These are phyloP conservation scores for Clamator glandarius DNA, from an alignment of 2,797 vertebrate genomes.

Conservation along the genomic window DNA sequence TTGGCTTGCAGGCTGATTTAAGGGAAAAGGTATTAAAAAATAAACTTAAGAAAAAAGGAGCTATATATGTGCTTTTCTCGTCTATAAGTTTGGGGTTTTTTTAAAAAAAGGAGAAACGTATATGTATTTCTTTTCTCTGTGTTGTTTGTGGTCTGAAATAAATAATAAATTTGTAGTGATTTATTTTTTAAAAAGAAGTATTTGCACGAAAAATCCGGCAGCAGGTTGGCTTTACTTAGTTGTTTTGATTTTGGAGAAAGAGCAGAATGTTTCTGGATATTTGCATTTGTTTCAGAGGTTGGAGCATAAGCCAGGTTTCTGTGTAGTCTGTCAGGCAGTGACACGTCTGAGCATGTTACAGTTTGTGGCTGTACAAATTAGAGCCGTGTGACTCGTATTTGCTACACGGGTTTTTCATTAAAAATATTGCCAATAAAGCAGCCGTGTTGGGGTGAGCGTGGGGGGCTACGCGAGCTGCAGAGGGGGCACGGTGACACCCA, in stretches of 20 bases:
- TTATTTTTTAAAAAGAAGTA: constrained; percentile 1
- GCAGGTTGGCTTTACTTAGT: constrained; percentile 18
- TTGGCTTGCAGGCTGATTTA: background rate
- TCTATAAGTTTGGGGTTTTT: no score
- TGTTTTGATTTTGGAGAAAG: constrained; percentile 38
- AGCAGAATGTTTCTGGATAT: constrained; percentile 33
- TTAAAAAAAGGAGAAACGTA: background rate
- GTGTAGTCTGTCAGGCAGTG: constrained; percentile 51
- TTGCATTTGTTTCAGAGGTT: constrained; percentile 45
- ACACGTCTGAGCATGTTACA: constrained; percentile 53
- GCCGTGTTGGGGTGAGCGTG: background rate
- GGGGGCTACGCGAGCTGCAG: accelerated
- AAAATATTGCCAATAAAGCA: background rate
- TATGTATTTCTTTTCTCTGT: constrained; percentile 23
- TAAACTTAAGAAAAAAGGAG: background rate
- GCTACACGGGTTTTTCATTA: background rate
- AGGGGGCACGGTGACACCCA: background rate
- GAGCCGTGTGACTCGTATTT: constrained; percentile 35
- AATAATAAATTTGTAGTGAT: constrained; percentile 30
- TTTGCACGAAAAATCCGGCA: constrained; percentile 23
- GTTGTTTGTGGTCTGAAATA: constrained; percentile 56
- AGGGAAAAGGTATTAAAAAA: constrained; percentile 52
- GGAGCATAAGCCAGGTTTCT: constrained; percentile 41
- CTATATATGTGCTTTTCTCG: background rate
- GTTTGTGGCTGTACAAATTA: constrained; percentile 45